Evolutionary conservation across 2,113 vertebrate species (phyloP), one percentile per base, ranked within the genome.

Genomic region (Cricetomys ansorgei): DNA sequence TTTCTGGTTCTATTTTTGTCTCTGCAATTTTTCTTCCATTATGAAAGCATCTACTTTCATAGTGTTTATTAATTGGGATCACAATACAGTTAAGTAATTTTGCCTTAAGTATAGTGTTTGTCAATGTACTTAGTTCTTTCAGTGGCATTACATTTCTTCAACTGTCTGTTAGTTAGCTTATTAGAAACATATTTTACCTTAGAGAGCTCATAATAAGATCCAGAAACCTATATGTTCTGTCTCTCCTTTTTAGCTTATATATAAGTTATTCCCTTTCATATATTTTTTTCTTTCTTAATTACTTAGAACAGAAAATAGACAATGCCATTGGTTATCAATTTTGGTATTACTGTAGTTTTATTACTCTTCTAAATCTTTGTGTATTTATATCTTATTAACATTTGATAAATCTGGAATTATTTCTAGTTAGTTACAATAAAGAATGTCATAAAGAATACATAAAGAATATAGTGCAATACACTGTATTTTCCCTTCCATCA

Each of bases 61-160:
- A 88, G 57, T 90, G 62, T 73, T 89, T 94, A 67, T 96, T 37
- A 64, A 6, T 69, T 64, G 45, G n/a, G 31, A 81, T 89, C 77
- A 53, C 12, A 3, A 72, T 93, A 86, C n/a, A n/a, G 83, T 43
- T 89, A 89, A 48, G 67, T 92, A 45, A 12, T 93, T 92, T 75
- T 84, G 34, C 77, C 43, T 96, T 95, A 97, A 97, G 83, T 73
- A 95, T 31, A 92, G 89, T 55, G 89, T 96, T 94, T 94, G 57
- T 89, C 77, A 93, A 31, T 91, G 96, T 96, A 91, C 86, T 86
- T 95, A 79, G 96, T 97, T 92, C 34, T 89, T 96, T 97, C 67
- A 45, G 87, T 73, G 94, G 34, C 79, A 84, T 77, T 55, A 67
- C 94, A 94, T 75, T 70, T 83, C 79, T 95, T 67, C 90, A 95